Evolutionary conservation across 2,113 vertebrate genomes (phyloP).

Genomic region (Leptocoma aspasia): DNA sequence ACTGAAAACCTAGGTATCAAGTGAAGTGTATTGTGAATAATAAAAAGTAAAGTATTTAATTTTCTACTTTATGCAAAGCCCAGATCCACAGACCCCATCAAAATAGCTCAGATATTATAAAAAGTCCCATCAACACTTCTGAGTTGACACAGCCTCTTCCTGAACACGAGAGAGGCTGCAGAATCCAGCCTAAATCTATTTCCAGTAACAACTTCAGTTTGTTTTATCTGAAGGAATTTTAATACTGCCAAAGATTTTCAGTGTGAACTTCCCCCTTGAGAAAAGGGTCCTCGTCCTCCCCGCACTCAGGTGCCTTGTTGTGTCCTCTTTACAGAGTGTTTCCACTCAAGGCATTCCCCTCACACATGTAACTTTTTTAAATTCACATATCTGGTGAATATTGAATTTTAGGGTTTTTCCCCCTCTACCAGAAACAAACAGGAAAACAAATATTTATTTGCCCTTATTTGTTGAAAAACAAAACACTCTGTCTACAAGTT

Average conservation of each 20-base stretch:
- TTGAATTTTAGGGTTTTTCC: background rate
- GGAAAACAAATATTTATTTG: background rate
- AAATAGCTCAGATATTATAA: background rate
- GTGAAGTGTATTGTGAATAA: background rate
- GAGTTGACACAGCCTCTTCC: background rate
- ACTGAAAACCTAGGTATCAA: background rate
- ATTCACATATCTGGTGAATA: background rate
- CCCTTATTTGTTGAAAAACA: background rate
- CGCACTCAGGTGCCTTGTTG: background rate
- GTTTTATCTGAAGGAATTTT: background rate
- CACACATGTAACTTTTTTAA: background rate
- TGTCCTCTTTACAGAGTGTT: background rate
- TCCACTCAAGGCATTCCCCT: background rate
- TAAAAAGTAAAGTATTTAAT: background rate
- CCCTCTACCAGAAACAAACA: background rate
- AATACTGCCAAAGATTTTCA: constrained; percentile 8
- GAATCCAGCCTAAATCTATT: background rate
- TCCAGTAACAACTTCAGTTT: background rate
- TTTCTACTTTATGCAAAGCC: background rate
- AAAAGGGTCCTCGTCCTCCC: background rate
- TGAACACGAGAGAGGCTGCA: background rate
- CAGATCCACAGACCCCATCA: background rate
- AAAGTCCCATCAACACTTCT: background rate
- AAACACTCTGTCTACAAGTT: background rate
- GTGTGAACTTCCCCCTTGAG: background rate